These are phyloP conservation scores for Chaetogeoica ovagalla DNA, from an alignment of 2,888 invertebrate genomes.

Conservation along the genomic window DNA sequence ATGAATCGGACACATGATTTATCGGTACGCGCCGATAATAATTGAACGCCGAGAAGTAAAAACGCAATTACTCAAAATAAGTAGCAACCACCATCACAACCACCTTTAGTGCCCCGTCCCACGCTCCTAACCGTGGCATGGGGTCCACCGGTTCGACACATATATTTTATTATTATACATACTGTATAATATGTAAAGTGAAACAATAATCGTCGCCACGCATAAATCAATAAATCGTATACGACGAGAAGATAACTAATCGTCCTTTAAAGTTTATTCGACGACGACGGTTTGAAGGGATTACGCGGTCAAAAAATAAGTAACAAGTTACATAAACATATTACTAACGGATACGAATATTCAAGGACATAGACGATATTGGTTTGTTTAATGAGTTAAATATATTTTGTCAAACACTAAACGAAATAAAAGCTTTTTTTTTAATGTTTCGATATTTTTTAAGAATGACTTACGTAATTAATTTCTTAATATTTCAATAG, in stretches of 20 bases:
- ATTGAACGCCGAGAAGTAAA: conserved; percentile 48
- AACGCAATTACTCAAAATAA: conserved; percentile 52
- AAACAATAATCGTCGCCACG: conserved; percentile 33
- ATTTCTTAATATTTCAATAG: too few species aligned
- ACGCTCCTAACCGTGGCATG: conserved; percentile 18
- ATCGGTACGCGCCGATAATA: conserved; percentile 49
- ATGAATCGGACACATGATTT: conserved; percentile 51
- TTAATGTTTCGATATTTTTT: too few species aligned
- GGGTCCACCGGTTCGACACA: conserved; percentile 13
- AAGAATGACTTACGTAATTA: too few species aligned
- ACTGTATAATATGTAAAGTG: not conserved
- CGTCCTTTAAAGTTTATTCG: not conserved
- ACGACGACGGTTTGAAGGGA: too few species aligned
- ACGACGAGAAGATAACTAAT: conserved; percentile 13
- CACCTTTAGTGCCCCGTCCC: conserved; percentile 41
- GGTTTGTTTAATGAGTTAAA: too few species aligned
- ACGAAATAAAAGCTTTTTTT: too few species aligned
- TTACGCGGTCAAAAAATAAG: too few species aligned
- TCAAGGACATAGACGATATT: too few species aligned
- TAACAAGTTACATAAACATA: too few species aligned
- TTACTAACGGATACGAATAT: too few species aligned
- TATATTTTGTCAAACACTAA: too few species aligned
- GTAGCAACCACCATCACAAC: conserved; percentile 21
- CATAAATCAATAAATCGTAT: conserved; percentile 9
- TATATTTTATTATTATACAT: too few species aligned